Conservation (phyloP, 2,797 vertebrate species). For the Paedocypris micromegethes region DNA sequence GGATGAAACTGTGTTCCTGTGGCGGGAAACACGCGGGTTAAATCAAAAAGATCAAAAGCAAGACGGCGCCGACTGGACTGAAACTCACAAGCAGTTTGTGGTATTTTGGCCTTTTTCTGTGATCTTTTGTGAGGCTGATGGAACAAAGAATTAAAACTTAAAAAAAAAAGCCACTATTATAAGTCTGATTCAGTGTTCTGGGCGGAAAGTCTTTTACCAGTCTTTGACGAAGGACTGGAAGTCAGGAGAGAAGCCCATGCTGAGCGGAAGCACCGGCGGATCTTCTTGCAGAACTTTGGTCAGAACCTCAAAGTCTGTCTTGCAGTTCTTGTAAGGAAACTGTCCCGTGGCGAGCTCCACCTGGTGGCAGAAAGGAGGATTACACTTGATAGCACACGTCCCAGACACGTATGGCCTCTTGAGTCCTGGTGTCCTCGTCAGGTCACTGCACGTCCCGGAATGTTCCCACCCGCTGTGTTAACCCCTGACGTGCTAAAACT, state of each 20-base stretch:
- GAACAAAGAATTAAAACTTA: conserved; percentile 11
- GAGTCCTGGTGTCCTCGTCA: too few relatives aligned
- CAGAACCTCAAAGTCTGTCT: conserved; percentile 95
- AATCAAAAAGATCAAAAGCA: not conserved
- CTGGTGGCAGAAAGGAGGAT: conserved; percentile 53
- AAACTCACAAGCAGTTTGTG: conserved; percentile 87
- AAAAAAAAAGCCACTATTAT: not conserved
- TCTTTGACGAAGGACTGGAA: conserved; percentile 97
- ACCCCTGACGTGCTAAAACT: too few relatives aligned
- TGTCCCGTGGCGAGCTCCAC: conserved; percentile 93
- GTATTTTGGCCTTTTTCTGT: conserved; percentile 99
- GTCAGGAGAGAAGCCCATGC: conserved; percentile 91
- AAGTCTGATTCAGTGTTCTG: not conserved
- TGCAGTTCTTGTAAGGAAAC: conserved; percentile 95
- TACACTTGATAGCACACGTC: not conserved
- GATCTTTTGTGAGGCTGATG: conserved; percentile 95
- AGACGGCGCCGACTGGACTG: not conserved
- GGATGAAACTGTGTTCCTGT: conserved; percentile 90
- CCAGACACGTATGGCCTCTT: too few relatives aligned
- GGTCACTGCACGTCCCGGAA: too few relatives aligned
- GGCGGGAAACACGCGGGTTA: not conserved
- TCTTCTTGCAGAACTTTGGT: conserved; percentile 98
- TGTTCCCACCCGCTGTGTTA: too few relatives aligned
- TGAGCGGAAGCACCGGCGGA: conserved; percentile 83
- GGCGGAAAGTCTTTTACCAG: conserved; percentile 69